Base-by-base conservation (phyloP, 2,113 vertebrate genomes). In the Ictalurus punctatus region DNA sequence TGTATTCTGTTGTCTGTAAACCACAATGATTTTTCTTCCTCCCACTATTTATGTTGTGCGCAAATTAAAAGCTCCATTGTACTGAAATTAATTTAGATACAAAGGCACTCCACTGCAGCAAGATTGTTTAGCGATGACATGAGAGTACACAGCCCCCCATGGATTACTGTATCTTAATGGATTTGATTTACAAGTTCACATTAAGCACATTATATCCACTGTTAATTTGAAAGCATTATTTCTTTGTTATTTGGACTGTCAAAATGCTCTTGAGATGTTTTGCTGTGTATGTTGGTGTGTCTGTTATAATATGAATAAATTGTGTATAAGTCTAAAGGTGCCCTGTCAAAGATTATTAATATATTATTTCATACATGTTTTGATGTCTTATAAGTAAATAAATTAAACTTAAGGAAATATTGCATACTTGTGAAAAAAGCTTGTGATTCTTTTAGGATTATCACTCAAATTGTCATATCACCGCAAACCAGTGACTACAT, bases 61-160 rank as follows among this genome's bases (percentile, higher is more conserved):
- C 74, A 40, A 78, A 87, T 89, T 91, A 86, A 91, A 89, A 85
- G 87, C 87, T 89, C 86, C 65, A 91, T 88, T 91, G 86, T 90
- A 84, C 85, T 90, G 90, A 88, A 90, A 93, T 91, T 86, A 79
- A 91, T 91, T 91, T 87, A 80, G 52, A 88, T 71, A 85, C 87
- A 89, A 88, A 89, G 87, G 58, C 52, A 73, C 63, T 92, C 44
- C 87, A 71, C 59, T 87, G 74, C 85, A 80, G 71, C 84, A 90
- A 84, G 69, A 25, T 85, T 89, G 65, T 85, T 87, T 88, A 89
- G 88, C 85, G 84, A 71, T 13, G 74, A 16, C 81, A 67, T 63
- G 82, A 84, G 80, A 40, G 8, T 81, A 78, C 54, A 16, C 54
- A 90, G 81, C 61, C 67, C 87, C 67, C 74, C 37, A 90, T 73